Conservation (phyloP, 2,113 vertebrate species). For the Planiliza haematocheilus region DNA sequence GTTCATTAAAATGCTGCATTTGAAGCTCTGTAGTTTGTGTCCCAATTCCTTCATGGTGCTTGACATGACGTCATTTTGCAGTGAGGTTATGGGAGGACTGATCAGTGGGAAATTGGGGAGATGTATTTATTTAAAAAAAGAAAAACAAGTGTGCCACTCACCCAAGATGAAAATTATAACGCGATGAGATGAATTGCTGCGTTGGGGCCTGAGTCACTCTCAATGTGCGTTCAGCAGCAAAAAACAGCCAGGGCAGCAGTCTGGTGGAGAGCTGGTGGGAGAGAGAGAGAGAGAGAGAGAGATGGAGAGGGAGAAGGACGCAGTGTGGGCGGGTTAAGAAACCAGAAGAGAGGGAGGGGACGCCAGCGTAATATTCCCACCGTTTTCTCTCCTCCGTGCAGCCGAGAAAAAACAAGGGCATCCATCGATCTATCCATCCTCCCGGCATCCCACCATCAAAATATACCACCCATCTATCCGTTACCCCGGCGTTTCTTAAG, state of each 20-base stretch:
- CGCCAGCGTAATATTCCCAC: constrained; percentile 72
- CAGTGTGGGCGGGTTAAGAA: constrained; percentile 86
- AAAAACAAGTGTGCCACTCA: constrained; percentile 20
- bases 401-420: constrained; percentile 78
- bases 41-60: constrained; percentile 15
- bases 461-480: too few species aligned
- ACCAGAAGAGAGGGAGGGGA: constrained; percentile 80
- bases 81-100: constrained; percentile 47
- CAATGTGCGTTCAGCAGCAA: constrained; percentile 46
- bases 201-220: constrained; percentile 64
- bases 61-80: constrained; percentile 85
- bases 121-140: background rate
- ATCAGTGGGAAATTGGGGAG: background rate
- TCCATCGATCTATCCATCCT: constrained; percentile 42
- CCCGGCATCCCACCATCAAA: constrained; percentile 14
- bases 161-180: constrained; percentile 1
- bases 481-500: constrained; percentile 14
- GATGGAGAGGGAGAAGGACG: constrained; percentile 80
- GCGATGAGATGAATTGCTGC: constrained; percentile 42
- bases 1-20: constrained; percentile 86
- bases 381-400: constrained; percentile 43
- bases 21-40: constrained; percentile 55
- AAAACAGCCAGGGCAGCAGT: constrained; percentile 71
- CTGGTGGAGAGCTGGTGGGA: constrained; percentile 52
- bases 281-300: constrained; percentile 25